phyloP scores from a whole-genome alignment of 2,888 invertebrate species.

The Amaurobius ferox region DNA sequence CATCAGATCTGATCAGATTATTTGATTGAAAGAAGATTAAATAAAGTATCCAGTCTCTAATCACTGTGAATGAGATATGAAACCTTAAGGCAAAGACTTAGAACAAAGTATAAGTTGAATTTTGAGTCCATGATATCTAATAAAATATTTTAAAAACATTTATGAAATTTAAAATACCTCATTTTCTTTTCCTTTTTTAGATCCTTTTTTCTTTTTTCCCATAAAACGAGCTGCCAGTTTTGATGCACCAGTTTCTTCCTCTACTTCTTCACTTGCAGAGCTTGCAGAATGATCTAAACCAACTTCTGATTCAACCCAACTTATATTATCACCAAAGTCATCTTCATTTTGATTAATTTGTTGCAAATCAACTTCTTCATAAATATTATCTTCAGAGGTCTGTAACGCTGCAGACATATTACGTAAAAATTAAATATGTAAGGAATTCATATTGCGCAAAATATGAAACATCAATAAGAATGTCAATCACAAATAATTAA shows the following conservation, averaged over 20 bases:
- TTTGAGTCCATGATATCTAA: too few species aligned
- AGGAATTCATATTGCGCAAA: too few species aligned
- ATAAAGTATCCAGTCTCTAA: too few species aligned
- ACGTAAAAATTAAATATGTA: too few species aligned
- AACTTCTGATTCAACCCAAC: slow-evolving; percentile 69
- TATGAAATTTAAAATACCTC: too few species aligned
- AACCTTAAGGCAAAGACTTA: too few species aligned
- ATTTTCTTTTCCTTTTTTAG: slow-evolving; percentile 65
- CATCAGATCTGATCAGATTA: too few species aligned
- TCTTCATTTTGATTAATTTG: slow-evolving; percentile 63
- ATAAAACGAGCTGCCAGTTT: slow-evolving; percentile 69
- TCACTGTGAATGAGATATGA: too few species aligned
- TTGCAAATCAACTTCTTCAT: slow-evolving; percentile 75
- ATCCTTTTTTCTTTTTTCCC: slow-evolving; percentile 66
- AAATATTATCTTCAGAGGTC: slow-evolving; percentile 74
- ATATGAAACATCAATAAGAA: background rate
- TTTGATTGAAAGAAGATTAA: too few species aligned
- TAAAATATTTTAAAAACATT: too few species aligned
- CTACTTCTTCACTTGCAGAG: slow-evolving; percentile 69
- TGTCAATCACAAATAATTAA: background rate
- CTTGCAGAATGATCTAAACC: slow-evolving; percentile 64
- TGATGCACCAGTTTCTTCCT: slow-evolving; percentile 66
- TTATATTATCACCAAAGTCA: slow-evolving; percentile 66
- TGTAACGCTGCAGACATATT: slow-evolving; percentile 29
- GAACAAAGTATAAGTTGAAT: too few species aligned